Evolutionary conservation across 2,888 invertebrate species (phyloP).

Genomic region (Troilus luridus): DNA sequence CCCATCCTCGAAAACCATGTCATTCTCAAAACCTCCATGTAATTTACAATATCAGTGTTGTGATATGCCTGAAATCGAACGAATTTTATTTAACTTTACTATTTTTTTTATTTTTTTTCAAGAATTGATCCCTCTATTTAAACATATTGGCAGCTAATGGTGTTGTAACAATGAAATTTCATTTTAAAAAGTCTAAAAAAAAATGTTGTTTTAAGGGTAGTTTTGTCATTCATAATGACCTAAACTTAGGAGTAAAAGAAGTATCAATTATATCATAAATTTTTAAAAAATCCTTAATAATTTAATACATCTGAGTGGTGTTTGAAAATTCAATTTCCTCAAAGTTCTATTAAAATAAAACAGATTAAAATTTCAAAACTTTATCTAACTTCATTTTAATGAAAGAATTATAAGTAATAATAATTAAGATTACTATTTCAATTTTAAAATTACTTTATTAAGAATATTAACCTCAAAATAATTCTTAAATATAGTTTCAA

Average conservation of each 20-base stretch:
- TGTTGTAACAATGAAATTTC: neutral
- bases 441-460: too few relatives aligned
- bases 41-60: constrained; percentile 38
- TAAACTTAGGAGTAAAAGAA: neutral
- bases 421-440: too few relatives aligned
- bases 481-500: too few relatives aligned
- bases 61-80: constrained; percentile 39
- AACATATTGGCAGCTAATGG: constrained; percentile 35
- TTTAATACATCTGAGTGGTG: neutral
- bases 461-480: too few relatives aligned
- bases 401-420: neutral
- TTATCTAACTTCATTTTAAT: neutral
- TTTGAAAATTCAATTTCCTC: neutral
- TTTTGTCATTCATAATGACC: neutral
- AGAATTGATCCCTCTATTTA: neutral
- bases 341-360: neutral
- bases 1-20: neutral
- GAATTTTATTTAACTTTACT: neutral
- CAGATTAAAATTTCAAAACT: neutral
- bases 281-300: neutral
- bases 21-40: constrained; percentile 17
- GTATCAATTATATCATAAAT: neutral
- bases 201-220: neutral
- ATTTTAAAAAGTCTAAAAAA: neutral
- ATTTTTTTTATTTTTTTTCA: neutral